These are phyloP conservation scores for Taenioides sp. DNA, from an alignment of 2,797 vertebrate species.

Conservation along the genomic window DNA sequence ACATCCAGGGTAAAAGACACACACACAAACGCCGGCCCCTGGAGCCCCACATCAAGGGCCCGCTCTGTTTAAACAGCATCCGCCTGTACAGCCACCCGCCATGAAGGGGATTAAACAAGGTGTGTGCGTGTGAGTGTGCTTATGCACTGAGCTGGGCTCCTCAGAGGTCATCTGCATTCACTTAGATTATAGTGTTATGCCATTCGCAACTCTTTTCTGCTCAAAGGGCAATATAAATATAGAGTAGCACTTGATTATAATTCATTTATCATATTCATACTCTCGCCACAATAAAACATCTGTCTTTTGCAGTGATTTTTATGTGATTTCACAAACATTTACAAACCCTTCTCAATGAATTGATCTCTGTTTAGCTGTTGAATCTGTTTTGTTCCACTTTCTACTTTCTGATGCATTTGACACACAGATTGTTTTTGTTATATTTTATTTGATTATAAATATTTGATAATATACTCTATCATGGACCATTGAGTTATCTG, in stretches of 20 bases:
- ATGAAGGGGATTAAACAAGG: slow-evolving; percentile 80
- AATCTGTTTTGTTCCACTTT: background rate
- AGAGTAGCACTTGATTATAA: background rate
- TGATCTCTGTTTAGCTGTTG: background rate
- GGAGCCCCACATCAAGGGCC: slow-evolving; percentile 80
- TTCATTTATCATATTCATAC: background rate
- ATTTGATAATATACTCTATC: too few relatives aligned
- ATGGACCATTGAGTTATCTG: too few relatives aligned
- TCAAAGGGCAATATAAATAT: slow-evolving; percentile 5
- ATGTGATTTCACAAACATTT: background rate
- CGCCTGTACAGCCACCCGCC: slow-evolving; percentile 76
- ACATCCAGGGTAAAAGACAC: slow-evolving; percentile 55
- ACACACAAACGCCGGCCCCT: slow-evolving; percentile 70
- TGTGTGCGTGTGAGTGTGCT: slow-evolving; percentile 52
- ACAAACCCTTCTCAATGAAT: too few relatives aligned
- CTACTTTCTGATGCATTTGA: background rate
- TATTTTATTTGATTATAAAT: too few relatives aligned
- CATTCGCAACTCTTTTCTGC: background rate
- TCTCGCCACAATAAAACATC: background rate
- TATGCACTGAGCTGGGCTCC: slow-evolving; percentile 3
- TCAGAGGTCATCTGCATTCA: slow-evolving; percentile 19
- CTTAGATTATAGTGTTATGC: slow-evolving; percentile 8
- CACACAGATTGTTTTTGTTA: too few relatives aligned
- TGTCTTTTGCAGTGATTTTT: background rate
- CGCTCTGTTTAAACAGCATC: slow-evolving; percentile 82